Evolutionary conservation across 2,888 invertebrate species (phyloP).

Genomic region (Antheraea yamamai): DNA sequence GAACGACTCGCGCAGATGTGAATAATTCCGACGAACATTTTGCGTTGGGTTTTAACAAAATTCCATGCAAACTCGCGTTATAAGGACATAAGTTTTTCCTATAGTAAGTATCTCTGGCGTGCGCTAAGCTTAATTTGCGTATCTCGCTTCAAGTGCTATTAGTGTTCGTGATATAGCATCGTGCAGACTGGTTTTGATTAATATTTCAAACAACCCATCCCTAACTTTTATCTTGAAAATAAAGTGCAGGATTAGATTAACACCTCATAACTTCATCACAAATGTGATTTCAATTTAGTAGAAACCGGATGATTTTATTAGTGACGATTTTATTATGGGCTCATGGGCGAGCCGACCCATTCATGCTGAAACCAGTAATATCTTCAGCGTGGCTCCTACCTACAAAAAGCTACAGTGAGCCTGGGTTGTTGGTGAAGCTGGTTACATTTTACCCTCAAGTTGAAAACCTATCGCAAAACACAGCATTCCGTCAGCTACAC

Average conservation of each 20-base stretch:
- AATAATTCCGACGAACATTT: slow-evolving; percentile 41
- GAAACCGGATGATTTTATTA: no score
- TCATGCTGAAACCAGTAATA: no score
- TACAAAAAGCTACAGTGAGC: no score
- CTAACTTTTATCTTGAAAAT: slow-evolving; percentile 2
- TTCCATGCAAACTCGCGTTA: slow-evolving; percentile 34
- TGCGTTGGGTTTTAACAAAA: slow-evolving; percentile 31
- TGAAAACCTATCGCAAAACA: no score
- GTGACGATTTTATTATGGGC: neutral
- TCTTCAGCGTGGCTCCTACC: no score
- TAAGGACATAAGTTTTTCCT: slow-evolving; percentile 20
- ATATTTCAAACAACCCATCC: slow-evolving; percentile 21
- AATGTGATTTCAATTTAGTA: no score
- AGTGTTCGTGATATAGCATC: slow-evolving; percentile 28
- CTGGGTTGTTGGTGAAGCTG: no score
- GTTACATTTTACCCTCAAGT: no score
- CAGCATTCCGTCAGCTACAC: no score
- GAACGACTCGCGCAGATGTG: slow-evolving; percentile 45
- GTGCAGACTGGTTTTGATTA: slow-evolving; percentile 32
- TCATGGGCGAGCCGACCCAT: no score
- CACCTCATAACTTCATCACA: neutral
- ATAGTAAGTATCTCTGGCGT: slow-evolving; percentile 29
- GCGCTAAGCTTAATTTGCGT: slow-evolving; percentile 37
- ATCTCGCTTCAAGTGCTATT: slow-evolving; percentile 32
- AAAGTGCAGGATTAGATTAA: neutral